Evolutionary conservation across 2,797 vertebrate genomes (phyloP).

Genomic region (Pristis pectinata): DNA sequence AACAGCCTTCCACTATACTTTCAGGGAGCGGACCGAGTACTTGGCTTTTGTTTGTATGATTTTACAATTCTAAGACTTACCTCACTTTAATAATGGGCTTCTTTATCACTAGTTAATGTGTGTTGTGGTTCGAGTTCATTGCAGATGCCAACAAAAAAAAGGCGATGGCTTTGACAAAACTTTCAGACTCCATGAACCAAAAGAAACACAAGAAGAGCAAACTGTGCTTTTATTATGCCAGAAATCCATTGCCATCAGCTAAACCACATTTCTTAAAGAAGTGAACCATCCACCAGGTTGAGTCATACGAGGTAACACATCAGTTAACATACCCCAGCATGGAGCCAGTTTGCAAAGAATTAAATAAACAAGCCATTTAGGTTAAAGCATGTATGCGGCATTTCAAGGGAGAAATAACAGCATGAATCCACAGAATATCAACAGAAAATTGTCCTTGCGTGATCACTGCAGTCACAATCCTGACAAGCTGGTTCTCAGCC

Average conservation of each 20-base stretch:
- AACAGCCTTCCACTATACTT: too few relatives aligned
- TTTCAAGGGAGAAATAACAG: background rate
- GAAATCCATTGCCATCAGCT: background rate
- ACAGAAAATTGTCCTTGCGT: background rate
- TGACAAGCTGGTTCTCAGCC: background rate
- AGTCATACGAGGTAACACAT: background rate
- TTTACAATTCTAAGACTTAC: too few relatives aligned
- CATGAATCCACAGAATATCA: background rate
- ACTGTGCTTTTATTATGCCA: background rate
- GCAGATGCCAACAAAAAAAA: background rate
- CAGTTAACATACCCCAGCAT: background rate
- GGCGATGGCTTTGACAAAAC: too few relatives aligned
- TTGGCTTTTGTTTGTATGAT: too few relatives aligned
- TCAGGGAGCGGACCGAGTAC: too few relatives aligned
- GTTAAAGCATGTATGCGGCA: background rate
- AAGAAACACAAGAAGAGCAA: too few relatives aligned
- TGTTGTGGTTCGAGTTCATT: background rate
- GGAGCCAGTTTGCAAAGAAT: background rate
- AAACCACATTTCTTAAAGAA: background rate
- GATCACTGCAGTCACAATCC: background rate
- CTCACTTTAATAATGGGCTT: background rate
- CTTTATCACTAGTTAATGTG: background rate
- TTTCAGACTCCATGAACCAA: background rate
- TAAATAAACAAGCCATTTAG: background rate
- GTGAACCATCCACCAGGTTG: background rate